Conservation (phyloP, 2,888 invertebrate species). For the Agriopis aurantiaria region DNA sequence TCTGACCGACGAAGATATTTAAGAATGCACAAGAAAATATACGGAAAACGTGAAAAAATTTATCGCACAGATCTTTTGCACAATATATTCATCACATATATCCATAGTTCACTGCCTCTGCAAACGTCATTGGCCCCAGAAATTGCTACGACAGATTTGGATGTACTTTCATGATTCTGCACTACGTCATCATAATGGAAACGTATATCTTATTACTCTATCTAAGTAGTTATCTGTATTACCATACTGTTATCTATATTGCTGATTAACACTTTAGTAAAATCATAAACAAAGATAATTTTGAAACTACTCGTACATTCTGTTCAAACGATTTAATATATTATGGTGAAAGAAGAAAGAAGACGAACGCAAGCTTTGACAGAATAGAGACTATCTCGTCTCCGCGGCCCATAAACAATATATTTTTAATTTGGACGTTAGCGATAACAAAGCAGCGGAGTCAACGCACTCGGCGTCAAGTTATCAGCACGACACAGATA, state of each 20-base stretch:
- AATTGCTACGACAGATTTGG: constrained; percentile 10
- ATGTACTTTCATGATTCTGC: constrained; percentile 1
- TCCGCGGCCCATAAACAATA: constrained; percentile 36
- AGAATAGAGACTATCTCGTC: constrained; percentile 35
- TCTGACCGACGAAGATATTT: not conserved
- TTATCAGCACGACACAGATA: constrained; percentile 57
- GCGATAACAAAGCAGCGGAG: constrained; percentile 52
- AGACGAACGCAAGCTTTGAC: constrained; percentile 26
- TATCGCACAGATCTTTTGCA: not conserved
- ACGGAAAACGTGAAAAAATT: not conserved
- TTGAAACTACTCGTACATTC: not conserved
- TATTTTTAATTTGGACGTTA: constrained; percentile 47
- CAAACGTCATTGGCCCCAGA: constrained; percentile 6
- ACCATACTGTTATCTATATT: constrained; percentile 16
- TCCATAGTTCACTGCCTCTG: not conserved
- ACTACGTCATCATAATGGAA: constrained; percentile 1
- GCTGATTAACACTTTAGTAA: constrained; percentile 12
- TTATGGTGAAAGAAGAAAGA: not conserved
- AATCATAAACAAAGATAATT: constrained; percentile 14
- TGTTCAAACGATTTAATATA: not conserved
- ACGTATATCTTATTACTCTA: constrained; percentile 27
- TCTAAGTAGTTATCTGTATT: constrained; percentile 20
- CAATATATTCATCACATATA: not conserved
- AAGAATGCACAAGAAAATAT: not conserved
- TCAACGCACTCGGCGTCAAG: constrained; percentile 53